Evolutionary conservation across 2,888 invertebrate species (phyloP).

Genomic region (Aspidiotus rigidus): DNA sequence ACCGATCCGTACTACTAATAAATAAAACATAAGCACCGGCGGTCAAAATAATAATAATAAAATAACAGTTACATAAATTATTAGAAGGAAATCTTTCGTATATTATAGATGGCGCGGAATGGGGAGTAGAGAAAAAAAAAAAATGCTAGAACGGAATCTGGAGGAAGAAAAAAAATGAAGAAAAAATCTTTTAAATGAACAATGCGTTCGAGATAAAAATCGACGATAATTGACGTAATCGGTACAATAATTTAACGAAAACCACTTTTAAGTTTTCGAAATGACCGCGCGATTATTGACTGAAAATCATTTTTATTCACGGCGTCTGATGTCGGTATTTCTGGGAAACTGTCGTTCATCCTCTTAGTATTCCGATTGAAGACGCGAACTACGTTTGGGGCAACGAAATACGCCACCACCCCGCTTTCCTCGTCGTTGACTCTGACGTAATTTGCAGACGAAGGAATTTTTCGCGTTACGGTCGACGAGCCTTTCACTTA

Average conservation of each 20-base stretch:
- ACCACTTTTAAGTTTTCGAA: not conserved
- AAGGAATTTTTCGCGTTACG: no score
- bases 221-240: conserved; percentile 4
- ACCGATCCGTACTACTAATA: not conserved
- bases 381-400: not conserved
- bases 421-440: no score
- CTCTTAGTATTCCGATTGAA: not conserved
- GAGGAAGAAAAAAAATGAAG: not conserved
- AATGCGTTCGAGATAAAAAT: not conserved
- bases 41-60: not conserved
- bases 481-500: no score
- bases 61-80: conserved; percentile 1
- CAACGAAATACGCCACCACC: no score
- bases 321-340: not conserved
- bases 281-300: conserved; percentile 4
- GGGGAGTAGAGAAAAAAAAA: not conserved
- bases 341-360: not conserved
- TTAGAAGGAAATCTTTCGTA: not conserved
- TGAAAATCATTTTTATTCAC: conserved; percentile 2
- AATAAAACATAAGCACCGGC: conserved; percentile 4
- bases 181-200: conserved; percentile 4
- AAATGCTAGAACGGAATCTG: not conserved
- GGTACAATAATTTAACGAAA: conserved; percentile 1
- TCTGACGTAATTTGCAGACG: no score
- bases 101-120: not conserved